phyloP scores from a whole-genome alignment of 2,888 invertebrate species.

The Lepidochrysops patricia region DNA sequence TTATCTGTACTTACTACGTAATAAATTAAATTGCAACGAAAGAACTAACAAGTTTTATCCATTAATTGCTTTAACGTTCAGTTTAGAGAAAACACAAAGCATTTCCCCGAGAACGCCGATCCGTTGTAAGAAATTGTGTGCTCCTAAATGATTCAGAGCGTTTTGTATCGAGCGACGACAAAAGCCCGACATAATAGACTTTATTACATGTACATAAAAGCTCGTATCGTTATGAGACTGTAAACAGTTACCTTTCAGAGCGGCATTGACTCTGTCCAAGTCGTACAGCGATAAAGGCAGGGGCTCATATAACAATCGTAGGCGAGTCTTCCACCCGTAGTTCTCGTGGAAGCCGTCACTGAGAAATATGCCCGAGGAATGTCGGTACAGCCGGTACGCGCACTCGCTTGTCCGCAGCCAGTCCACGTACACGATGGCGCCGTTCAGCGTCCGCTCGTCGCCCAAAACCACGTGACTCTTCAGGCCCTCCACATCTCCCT shows the following conservation, averaged over 20 bases:
- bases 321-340: constrained; percentile 46
- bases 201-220: constrained; percentile 41
- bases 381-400: constrained; percentile 63
- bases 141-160: constrained; percentile 10
- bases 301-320: constrained; percentile 65
- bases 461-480: constrained; percentile 57
- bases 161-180: constrained; percentile 12
- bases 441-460: constrained; percentile 56
- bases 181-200: constrained; percentile 29
- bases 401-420: constrained; percentile 66
- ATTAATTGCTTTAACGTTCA: neutral
- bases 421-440: constrained; percentile 62
- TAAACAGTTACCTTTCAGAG: constrained; percentile 71
- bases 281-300: constrained; percentile 67
- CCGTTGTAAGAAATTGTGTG: constrained; percentile 2
- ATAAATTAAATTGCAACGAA: neutral
- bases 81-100: constrained; percentile 7
- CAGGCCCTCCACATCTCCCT: constrained; percentile 58
- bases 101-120: neutral
- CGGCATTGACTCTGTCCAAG: constrained; percentile 69
- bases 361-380: constrained; percentile 68
- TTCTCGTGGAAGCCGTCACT: constrained; percentile 60
- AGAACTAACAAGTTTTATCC: neutral
- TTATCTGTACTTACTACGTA: too few species aligned
- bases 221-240: constrained; percentile 46